Evolutionary conservation across 2,113 vertebrate species (phyloP).

Genomic region (Phalacrocorax carbo): DNA sequence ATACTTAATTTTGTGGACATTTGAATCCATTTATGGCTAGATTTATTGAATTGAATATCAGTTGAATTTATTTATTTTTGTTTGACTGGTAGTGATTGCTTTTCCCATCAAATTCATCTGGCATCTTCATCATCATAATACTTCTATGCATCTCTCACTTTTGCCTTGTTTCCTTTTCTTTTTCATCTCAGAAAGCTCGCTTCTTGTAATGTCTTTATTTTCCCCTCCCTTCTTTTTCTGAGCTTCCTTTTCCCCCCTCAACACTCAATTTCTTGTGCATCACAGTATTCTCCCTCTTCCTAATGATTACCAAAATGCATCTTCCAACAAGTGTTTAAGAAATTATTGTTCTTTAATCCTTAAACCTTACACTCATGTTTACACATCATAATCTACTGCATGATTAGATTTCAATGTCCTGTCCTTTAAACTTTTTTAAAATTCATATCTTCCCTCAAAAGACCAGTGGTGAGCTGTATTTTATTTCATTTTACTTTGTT

Average conservation of each 20-base stretch:
- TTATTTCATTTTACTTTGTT: background rate
- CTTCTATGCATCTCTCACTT: background rate
- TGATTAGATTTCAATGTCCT: background rate
- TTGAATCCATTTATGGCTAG: background rate
- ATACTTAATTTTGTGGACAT: background rate
- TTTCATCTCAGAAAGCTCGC: background rate
- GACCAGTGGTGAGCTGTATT: background rate
- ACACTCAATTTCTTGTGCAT: background rate
- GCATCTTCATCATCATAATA: background rate
- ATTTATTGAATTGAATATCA: background rate
- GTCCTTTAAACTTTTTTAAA: background rate
- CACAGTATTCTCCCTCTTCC: background rate
- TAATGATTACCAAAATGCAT: background rate
- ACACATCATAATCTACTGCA: background rate
- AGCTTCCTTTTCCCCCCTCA: background rate
- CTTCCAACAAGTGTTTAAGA: background rate
- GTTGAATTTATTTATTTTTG: too few species aligned
- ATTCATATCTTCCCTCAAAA: background rate
- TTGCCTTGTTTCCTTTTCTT: background rate
- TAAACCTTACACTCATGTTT: background rate
- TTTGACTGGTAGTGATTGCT: background rate
- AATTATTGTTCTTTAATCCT: background rate
- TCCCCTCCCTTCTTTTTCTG: background rate
- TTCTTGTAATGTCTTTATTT: background rate
- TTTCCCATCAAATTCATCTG: background rate